Evolutionary conservation across 1,140 invertebrate genomes (phyloP).

Genomic region (Microplitis mediator): DNA sequence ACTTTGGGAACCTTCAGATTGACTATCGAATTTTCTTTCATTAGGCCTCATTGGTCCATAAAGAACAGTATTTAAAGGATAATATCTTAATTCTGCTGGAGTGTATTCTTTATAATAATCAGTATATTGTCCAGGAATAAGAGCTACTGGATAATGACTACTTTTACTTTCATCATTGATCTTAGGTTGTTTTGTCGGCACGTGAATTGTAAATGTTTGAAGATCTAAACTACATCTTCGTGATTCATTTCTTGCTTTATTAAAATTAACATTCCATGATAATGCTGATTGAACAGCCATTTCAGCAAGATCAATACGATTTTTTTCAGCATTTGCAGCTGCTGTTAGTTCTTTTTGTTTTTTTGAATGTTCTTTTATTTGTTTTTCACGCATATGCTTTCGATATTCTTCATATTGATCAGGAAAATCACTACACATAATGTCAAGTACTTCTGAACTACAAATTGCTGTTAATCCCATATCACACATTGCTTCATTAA

Average conservation of each 20-base stretch:
- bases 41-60: constrained; percentile 73
- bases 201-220: constrained; percentile 78
- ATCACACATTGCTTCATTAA: constrained; percentile 91
- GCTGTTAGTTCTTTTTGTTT: constrained; percentile 70
- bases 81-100: constrained; percentile 73
- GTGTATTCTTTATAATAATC: constrained; percentile 78
- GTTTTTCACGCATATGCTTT: constrained; percentile 79
- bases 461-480: constrained; percentile 88
- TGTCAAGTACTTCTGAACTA: constrained; percentile 89
- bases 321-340: constrained; percentile 62
- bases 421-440: constrained; percentile 94
- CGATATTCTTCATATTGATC: constrained; percentile 94
- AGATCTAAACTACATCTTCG: constrained; percentile 75
- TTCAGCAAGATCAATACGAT: constrained; percentile 75
- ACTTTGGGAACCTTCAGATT: constrained; percentile 65
- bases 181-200: constrained; percentile 66
- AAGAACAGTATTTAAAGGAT: constrained; percentile 90
- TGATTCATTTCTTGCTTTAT: constrained; percentile 74
- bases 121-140: constrained; percentile 92
- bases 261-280: constrained; percentile 87
- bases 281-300: constrained; percentile 86
- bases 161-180: constrained; percentile 62
- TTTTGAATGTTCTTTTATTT: constrained; percentile 74
- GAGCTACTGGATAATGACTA: constrained; percentile 86
- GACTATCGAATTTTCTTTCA: constrained; percentile 62